These are phyloP conservation scores for Aphidius colemani DNA, from an alignment of 2,888 invertebrate species.

Conservation along the genomic window DNA sequence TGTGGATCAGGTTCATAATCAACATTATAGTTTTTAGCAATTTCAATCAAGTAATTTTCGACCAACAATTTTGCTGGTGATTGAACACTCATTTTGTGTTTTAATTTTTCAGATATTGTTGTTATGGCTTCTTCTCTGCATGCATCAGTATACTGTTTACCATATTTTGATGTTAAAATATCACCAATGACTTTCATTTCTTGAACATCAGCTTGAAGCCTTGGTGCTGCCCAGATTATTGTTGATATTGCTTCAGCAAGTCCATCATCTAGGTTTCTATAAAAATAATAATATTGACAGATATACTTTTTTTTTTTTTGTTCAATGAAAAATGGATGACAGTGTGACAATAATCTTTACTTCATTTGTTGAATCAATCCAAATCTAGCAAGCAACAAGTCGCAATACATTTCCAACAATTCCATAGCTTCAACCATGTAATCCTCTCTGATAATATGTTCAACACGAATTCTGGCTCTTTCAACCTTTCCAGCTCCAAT, in stretches of 20 bases:
- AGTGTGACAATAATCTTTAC: conserved; percentile 61
- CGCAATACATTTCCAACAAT: conserved; percentile 99
- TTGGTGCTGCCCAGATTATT: conserved; percentile 95
- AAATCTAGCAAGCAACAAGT: conserved; percentile 92
- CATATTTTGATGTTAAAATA: conserved; percentile 88
- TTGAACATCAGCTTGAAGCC: conserved; percentile 83
- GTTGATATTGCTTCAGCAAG: conserved; percentile 94
- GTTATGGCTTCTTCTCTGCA: conserved; percentile 81
- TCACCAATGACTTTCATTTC: conserved; percentile 82
- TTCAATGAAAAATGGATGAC: too few relatives aligned
- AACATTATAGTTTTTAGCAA: conserved; percentile 93
- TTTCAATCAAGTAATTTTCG: conserved; percentile 93
- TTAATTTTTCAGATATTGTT: conserved; percentile 87
- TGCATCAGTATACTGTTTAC: conserved; percentile 88
- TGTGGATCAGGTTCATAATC: conserved; percentile 94
- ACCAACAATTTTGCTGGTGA: conserved; percentile 94
- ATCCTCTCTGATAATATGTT: conserved; percentile 98
- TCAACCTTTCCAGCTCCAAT: conserved; percentile 83
- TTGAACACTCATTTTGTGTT: conserved; percentile 90
- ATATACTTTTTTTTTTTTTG: too few relatives aligned
- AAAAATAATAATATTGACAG: conserved; percentile 1
- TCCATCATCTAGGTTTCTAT: conserved; percentile 83
- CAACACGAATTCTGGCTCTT: conserved; percentile 94
- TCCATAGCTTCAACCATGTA: conserved; percentile 99
- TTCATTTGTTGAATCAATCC: conserved; percentile 97